phyloP scores from a whole-genome alignment of 1,140 invertebrate genomes.

The Pseudachorutes palmiensis region DNA sequence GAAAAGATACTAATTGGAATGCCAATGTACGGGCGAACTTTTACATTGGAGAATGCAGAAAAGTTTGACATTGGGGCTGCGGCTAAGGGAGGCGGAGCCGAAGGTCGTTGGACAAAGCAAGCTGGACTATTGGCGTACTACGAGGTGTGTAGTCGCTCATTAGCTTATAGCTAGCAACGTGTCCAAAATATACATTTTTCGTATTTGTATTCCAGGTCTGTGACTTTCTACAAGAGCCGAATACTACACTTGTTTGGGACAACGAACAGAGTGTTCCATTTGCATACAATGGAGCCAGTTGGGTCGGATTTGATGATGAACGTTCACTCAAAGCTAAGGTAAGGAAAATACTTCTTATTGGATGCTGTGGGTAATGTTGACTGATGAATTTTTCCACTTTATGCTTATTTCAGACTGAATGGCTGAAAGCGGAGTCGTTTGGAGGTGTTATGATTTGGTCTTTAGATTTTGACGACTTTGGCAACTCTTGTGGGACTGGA shows the following conservation, averaged over 20 bases:
- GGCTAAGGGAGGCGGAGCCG: conserved; percentile 69
- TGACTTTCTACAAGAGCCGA: conserved; percentile 78
- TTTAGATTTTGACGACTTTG: conserved; percentile 91
- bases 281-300: conserved; percentile 81
- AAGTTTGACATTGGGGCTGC: conserved; percentile 89
- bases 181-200: not conserved
- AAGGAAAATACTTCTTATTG: too few species aligned
- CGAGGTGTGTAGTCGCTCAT: too few species aligned
- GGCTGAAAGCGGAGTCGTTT: conserved; percentile 86
- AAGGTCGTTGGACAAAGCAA: conserved; percentile 77
- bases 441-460: conserved; percentile 98
- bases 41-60: conserved; percentile 77
- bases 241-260: conserved; percentile 91
- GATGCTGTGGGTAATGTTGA: too few species aligned
- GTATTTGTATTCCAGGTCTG: conserved; percentile 56
- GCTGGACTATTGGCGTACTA: conserved; percentile 89
- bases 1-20: conserved; percentile 92
- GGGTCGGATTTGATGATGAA: conserved; percentile 94
- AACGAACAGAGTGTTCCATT: conserved; percentile 93
- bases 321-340: conserved; percentile 87
- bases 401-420: conserved; percentile 63
- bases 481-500: conserved; percentile 75
- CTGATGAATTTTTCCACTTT: not conserved
- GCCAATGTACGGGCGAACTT: conserved; percentile 89
- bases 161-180: not conserved